These are phyloP conservation scores for Chrosomus eos DNA, from an alignment of 2,797 vertebrate species.

Conservation along the genomic window DNA sequence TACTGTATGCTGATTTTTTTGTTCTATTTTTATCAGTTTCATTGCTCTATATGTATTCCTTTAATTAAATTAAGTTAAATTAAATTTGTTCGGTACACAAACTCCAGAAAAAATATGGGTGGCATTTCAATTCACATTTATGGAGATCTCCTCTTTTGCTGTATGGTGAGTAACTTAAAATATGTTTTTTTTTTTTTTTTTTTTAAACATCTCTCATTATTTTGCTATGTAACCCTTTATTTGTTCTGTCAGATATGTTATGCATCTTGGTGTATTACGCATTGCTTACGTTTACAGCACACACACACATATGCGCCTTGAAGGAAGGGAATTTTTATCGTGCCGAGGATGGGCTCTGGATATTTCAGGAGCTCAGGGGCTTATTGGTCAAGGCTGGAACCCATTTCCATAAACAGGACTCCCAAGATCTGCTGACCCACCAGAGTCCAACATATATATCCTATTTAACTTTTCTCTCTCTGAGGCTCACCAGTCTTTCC, in stretches of 20 bases:
- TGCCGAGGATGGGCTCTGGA: conserved; percentile 64
- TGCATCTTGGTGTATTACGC: conserved; percentile 3
- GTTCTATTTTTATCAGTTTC: not conserved
- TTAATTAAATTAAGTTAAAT: not conserved
- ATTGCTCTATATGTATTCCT: not conserved
- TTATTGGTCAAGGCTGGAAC: conserved; percentile 75
- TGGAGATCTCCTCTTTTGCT: not conserved
- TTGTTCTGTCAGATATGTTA: not conserved
- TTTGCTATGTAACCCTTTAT: not conserved
- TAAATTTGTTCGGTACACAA: not conserved
- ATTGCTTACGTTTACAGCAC: conserved; percentile 13
- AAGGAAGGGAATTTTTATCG: conserved; percentile 56
- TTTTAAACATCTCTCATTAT: not conserved
- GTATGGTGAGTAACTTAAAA: conserved; percentile 3
- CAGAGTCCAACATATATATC: conserved; percentile 74
- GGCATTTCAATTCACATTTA: not conserved
- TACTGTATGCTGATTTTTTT: not conserved
- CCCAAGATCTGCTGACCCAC: conserved; percentile 73
- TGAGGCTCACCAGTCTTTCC: conserved; percentile 65
- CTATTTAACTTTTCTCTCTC: conserved; percentile 66
- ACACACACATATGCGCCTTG: conserved; percentile 16
- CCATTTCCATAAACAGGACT: conserved; percentile 78
- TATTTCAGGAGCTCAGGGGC: conserved; percentile 78
- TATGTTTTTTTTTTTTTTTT: not conserved
- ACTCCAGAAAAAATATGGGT: not conserved